Conservation (phyloP, 1,140 invertebrate genomes). For the Caenorhabditis latens region DNA sequence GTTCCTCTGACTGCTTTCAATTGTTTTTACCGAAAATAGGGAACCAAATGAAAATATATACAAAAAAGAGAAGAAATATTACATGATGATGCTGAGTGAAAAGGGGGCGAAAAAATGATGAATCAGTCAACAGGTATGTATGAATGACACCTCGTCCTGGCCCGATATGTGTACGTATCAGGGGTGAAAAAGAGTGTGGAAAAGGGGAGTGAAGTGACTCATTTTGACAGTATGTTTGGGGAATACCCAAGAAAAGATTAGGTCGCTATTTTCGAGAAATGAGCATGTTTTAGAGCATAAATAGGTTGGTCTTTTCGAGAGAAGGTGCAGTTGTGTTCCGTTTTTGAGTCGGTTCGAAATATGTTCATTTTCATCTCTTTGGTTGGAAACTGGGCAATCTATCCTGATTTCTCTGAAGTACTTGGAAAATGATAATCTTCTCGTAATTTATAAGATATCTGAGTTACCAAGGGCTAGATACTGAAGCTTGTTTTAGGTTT, state of each 20-base stretch:
- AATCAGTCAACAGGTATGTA: conserved; percentile 55
- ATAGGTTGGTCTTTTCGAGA: not conserved
- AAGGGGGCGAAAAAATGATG: conserved; percentile 28
- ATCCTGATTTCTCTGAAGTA: no score
- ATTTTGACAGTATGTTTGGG: conserved; percentile 29
- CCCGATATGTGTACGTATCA: conserved; percentile 40
- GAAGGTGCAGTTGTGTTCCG: not conserved
- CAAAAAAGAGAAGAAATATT: not conserved
- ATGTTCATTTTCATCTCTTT: no score
- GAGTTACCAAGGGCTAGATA: no score
- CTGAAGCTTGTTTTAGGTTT: no score
- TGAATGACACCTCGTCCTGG: conserved; percentile 48
- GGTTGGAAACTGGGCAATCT: no score
- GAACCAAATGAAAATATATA: conserved; percentile 18
- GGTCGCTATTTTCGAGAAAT: conserved; percentile 5
- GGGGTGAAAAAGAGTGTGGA: conserved; percentile 29
- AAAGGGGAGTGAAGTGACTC: not conserved
- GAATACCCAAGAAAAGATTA: not conserved
- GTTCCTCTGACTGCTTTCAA: conserved; percentile 7
- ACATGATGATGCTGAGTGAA: conserved; percentile 23
- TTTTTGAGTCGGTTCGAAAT: no score
- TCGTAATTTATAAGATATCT: no score
- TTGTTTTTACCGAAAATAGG: conserved; percentile 20
- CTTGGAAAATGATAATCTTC: no score
- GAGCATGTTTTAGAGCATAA: not conserved